phyloP scores from a whole-genome alignment of 2,113 vertebrate species.

The Gasterosteus aculeatus region DNA sequence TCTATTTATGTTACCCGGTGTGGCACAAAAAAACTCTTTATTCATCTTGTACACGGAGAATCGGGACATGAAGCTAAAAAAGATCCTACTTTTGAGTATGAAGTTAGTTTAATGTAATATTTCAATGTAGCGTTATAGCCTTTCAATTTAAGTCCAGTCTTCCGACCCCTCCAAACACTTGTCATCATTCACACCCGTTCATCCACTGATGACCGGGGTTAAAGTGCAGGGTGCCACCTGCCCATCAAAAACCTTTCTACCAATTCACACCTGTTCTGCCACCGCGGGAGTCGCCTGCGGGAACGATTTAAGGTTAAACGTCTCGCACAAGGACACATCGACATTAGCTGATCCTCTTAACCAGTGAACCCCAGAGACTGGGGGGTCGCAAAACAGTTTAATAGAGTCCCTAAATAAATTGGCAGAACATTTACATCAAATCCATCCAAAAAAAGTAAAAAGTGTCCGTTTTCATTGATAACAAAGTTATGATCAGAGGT shows the following conservation, averaged over 20 bases:
- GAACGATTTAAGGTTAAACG: neutral
- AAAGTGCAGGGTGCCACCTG: neutral
- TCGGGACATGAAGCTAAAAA: neutral
- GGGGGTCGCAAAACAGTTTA: no score
- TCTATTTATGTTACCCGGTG: no score
- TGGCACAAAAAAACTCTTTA: no score
- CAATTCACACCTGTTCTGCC: neutral
- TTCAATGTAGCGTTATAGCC: no score
- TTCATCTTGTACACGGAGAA: no score
- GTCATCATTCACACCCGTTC: no score
- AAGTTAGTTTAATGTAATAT: neutral
- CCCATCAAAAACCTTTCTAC: neutral
- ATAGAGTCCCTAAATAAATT: no score
- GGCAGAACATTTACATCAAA: neutral
- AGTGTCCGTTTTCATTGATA: neutral
- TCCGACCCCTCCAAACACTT: neutral
- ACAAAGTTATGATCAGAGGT: neutral
- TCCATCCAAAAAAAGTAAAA: no score
- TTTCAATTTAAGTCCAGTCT: no score
- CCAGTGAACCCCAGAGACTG: no score
- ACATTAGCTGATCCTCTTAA: neutral
- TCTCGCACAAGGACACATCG: neutral
- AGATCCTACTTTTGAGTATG: neutral
- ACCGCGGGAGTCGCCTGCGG: neutral
- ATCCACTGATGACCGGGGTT: no score